Conservation (phyloP, 2,113 vertebrate genomes). For the Mola mola region DNA sequence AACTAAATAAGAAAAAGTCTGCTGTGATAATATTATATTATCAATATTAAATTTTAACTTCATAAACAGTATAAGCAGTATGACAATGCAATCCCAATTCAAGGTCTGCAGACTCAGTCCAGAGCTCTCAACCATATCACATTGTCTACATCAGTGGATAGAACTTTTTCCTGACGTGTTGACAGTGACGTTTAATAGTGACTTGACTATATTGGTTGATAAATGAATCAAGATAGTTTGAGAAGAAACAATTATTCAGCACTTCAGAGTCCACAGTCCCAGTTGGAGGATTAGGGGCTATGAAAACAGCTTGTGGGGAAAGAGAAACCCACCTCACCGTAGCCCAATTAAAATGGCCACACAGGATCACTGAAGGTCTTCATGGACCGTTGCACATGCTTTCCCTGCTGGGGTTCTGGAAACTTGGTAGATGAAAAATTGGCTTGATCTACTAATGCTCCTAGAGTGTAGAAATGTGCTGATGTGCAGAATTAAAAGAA, state of each 20-base stretch:
- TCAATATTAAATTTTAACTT: no score
- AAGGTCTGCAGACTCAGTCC: not conserved
- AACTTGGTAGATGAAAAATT: slow-evolving; percentile 39
- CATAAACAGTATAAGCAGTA: no score
- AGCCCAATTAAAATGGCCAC: slow-evolving; percentile 73
- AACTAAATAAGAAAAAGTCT: no score
- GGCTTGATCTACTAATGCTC: slow-evolving; percentile 37
- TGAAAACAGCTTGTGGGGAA: slow-evolving; percentile 24
- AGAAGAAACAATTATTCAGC: no score
- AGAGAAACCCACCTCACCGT: slow-evolving; percentile 39
- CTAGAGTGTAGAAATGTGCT: slow-evolving; percentile 38
- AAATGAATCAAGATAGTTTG: no score
- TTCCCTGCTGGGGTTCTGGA: slow-evolving; percentile 30
- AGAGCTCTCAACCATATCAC: not conserved
- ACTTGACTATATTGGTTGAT: no score
- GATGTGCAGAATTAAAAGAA: slow-evolving; percentile 34
- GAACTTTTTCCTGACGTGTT: not conserved
- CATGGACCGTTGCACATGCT: slow-evolving; percentile 28
- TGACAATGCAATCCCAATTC: no score
- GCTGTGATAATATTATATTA: no score
- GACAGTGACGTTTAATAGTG: no score
- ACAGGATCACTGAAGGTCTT: slow-evolving; percentile 48
- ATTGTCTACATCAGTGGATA: not conserved
- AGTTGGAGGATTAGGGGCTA: slow-evolving; percentile 8
- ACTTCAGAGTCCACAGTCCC: no score